These are phyloP conservation scores for Agrilus cyanescens DNA, from an alignment of 2,888 invertebrate genomes.

Conservation along the genomic window DNA sequence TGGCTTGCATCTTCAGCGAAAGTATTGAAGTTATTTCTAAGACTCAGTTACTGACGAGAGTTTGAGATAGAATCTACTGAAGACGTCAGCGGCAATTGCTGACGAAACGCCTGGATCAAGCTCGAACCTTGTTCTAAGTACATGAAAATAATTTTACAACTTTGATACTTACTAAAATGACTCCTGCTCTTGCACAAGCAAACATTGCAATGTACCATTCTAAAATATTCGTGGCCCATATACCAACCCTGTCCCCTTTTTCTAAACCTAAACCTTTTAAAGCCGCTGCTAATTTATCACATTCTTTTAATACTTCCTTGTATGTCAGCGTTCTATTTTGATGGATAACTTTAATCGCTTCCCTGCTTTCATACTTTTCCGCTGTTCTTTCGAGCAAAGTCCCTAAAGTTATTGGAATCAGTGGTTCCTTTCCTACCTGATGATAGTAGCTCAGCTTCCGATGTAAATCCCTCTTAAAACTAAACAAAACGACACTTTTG, in stretches of 20 bases:
- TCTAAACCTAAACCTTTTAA: conserved; percentile 52
- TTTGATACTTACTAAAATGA: conserved; percentile 47
- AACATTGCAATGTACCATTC: conserved; percentile 66
- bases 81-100: too few relatives aligned
- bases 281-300: conserved; percentile 60
- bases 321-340: conserved; percentile 44
- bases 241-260: conserved; percentile 61
- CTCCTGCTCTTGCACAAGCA: conserved; percentile 60
- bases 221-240: conserved; percentile 67
- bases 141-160: conserved; percentile 7
- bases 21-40: too few relatives aligned
- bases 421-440: conserved; percentile 37
- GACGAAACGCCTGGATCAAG: too few relatives aligned
- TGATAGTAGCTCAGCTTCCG: conserved; percentile 40
- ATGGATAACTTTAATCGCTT: conserved; percentile 44
- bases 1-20: too few relatives aligned
- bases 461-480: neutral
- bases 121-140: conserved; percentile 5
- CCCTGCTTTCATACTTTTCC: conserved; percentile 41
- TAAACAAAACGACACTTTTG: neutral
- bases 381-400: conserved; percentile 43
- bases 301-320: conserved; percentile 38
- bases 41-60: too few relatives aligned
- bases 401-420: conserved; percentile 45
- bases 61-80: too few relatives aligned